Evolutionary conservation across 2,113 vertebrate species (phyloP).

Genomic region (Cryptotis parvus): DNA sequence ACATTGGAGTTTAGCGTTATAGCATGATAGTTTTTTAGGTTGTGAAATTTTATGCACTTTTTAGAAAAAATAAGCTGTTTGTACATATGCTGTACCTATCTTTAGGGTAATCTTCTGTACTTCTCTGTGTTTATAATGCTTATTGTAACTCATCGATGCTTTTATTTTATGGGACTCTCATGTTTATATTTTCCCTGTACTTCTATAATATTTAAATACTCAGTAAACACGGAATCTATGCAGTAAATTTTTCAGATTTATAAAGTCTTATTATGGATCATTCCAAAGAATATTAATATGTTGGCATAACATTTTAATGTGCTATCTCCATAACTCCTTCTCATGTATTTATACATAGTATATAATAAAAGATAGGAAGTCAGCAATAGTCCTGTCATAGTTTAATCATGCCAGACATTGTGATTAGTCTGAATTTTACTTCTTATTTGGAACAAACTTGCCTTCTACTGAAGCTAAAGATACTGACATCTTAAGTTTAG

Average conservation of each 20-base stretch:
- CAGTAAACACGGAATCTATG: constrained; percentile 19
- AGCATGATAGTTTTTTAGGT: not conserved
- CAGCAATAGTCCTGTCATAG: not conserved
- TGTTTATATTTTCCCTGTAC: not conserved
- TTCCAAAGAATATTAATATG: not conserved
- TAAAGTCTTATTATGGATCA: not conserved
- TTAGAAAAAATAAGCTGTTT: constrained; percentile 12
- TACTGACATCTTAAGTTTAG: constrained; percentile 7
- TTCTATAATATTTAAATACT: not conserved
- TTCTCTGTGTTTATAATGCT: not conserved
- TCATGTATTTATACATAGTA: not conserved
- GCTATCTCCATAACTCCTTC: not conserved
- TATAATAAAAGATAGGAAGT: not conserved
- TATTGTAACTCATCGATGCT: not conserved
- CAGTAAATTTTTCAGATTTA: not conserved
- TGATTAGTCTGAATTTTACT: not conserved
- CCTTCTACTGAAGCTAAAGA: not conserved
- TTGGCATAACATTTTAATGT: not conserved
- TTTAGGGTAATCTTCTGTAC: not conserved
- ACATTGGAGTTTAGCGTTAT: not conserved
- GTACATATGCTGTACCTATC: not conserved
- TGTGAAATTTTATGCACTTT: not conserved
- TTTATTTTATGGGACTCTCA: not conserved
- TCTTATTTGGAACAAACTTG: not conserved
- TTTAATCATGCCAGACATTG: not conserved